These are phyloP conservation scores for Apamea monoglypha DNA, from an alignment of 2,888 invertebrate genomes.

Conservation along the genomic window DNA sequence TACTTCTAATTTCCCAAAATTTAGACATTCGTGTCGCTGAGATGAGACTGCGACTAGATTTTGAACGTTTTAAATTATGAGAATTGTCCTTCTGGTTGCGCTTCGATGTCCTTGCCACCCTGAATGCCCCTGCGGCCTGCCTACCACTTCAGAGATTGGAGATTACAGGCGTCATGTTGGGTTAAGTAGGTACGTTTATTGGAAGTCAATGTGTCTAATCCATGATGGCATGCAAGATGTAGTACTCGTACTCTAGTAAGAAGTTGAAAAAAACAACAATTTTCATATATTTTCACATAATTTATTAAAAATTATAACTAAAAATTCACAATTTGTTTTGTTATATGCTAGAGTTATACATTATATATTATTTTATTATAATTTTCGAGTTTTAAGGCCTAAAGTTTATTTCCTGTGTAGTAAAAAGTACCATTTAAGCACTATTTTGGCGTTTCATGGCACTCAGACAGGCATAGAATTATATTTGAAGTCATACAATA, in stretches of 20 bases:
- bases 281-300: conserved; percentile 63
- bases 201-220: not conserved
- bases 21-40: too few species aligned
- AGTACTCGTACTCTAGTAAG: not conserved
- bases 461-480: conserved; percentile 35
- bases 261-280: not conserved
- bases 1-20: too few species aligned
- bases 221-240: not conserved
- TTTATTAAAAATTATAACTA: conserved; percentile 67
- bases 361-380: conserved; percentile 64
- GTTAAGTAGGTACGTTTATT: not conserved
- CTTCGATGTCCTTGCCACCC: too few species aligned
- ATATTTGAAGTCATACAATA: conserved; percentile 37
- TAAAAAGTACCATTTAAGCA: conserved; percentile 45
- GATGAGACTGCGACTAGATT: too few species aligned
- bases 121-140: too few species aligned
- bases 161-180: too few species aligned
- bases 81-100: too few species aligned
- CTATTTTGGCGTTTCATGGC: conserved; percentile 50
- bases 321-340: conserved; percentile 63
- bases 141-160: too few species aligned
- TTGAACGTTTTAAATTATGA: too few species aligned
- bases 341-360: conserved; percentile 51
- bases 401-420: conserved; percentile 28
- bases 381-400: conserved; percentile 56